Percentiles rank a stretch among this genome's conserved stretches.
Conservation (phyloP, 2,113 vertebrate genomes). For the Brevimyrus niger region DNA sequence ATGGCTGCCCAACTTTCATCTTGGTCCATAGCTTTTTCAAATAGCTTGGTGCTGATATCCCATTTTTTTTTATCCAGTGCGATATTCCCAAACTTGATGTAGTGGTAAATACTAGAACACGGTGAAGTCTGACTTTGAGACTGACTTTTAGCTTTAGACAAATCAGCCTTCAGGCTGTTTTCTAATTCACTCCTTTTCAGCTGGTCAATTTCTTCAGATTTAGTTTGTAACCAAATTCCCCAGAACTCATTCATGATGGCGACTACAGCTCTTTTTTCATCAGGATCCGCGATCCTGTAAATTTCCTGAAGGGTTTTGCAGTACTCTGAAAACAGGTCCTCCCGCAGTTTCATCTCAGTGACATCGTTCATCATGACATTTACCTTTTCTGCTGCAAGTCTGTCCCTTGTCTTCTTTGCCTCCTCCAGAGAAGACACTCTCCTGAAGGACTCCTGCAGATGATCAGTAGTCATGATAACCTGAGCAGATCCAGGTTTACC, state of each 20-base stretch:
- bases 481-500: slow-evolving; percentile 37
- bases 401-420: slow-evolving; percentile 14
- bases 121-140: not conserved
- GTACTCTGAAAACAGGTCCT: slow-evolving; percentile 29
- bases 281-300: not conserved
- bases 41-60: not conserved
- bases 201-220: slow-evolving; percentile 12
- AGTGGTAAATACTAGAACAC: slow-evolving; percentile 14
- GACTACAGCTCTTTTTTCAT: slow-evolving; percentile 12
- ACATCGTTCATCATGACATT: slow-evolving; percentile 16
- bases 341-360: slow-evolving; percentile 19
- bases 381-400: not conserved
- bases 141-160: not conserved
- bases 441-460: slow-evolving; percentile 17
- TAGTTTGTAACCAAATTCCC: slow-evolving; percentile 20
- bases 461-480: slow-evolving; percentile 20
- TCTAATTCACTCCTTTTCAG: not conserved
- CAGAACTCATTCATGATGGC: slow-evolving; percentile 26
- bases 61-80: not conserved
- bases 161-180: not conserved
- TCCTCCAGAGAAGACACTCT: not conserved
- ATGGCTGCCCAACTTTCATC: slow-evolving; percentile 22
- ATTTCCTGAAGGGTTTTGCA: slow-evolving; percentile 20
- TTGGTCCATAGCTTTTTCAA: not conserved
- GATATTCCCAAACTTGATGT: slow-evolving; percentile 17